Conservation (phyloP, 2,113 vertebrate species). For the Calyptommatus sinebrachiatus region DNA sequence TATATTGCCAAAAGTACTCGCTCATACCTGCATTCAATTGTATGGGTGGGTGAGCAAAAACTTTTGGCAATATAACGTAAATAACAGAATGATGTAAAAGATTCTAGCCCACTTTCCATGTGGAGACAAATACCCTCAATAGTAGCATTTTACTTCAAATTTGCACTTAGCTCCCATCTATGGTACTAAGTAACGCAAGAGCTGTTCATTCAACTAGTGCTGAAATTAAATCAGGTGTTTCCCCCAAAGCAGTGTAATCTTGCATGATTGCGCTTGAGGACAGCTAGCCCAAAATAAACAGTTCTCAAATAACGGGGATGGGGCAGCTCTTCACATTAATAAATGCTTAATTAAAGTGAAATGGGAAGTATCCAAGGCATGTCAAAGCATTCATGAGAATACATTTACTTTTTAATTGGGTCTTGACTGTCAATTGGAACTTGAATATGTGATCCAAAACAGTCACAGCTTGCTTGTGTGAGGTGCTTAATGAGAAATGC, state of each 20-base stretch:
- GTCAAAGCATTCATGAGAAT: slow-evolving; percentile 55
- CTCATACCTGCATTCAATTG: too few relatives aligned
- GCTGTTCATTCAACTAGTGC: neutral
- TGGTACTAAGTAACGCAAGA: neutral
- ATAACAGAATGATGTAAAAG: neutral
- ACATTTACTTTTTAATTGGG: slow-evolving; percentile 70
- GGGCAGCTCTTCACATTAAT: slow-evolving; percentile 31
- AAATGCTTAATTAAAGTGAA: slow-evolving; percentile 55
- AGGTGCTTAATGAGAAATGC: slow-evolving; percentile 74
- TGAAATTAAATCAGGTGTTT: slow-evolving; percentile 2
- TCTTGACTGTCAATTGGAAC: slow-evolving; percentile 57
- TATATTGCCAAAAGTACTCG: too few relatives aligned
- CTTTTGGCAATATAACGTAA: neutral
- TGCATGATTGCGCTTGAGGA: neutral
- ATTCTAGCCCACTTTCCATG: neutral
- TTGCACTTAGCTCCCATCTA: neutral
- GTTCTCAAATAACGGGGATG: slow-evolving; percentile 32
- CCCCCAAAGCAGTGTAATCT: slow-evolving; percentile 1
- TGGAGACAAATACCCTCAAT: neutral
- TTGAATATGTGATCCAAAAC: slow-evolving; percentile 58
- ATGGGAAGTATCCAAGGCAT: slow-evolving; percentile 38
- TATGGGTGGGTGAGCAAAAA: too few relatives aligned
- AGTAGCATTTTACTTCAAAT: neutral
- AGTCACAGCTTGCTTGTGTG: slow-evolving; percentile 63
- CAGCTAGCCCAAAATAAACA: neutral